A percentile compares a stretch with the other conserved stretches of the same genome.
phyloP scores from a whole-genome alignment of 30 jellyfish, hydroid and myxozoan species.

The Turritopsis dohrnii region DNA sequence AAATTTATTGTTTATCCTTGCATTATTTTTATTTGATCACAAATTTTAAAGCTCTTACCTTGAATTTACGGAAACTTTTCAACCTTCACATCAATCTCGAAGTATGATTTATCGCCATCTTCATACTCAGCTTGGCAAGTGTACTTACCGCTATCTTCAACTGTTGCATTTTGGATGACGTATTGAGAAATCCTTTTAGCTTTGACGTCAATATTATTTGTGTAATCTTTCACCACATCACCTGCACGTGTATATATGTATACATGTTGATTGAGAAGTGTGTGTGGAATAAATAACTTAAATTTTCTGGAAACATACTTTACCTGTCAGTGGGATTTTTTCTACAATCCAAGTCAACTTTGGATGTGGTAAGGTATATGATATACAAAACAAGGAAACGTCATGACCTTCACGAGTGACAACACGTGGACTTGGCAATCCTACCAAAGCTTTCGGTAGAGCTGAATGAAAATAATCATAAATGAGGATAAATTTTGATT shows the following conservation, averaged over 20 bases:
- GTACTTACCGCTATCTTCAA: not conserved
- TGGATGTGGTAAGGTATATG: conserved; percentile 4
- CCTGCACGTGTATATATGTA: no score
- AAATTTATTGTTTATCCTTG: no score
- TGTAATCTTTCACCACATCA: not conserved
- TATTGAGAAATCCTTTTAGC: not conserved
- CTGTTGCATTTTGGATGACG: not conserved
- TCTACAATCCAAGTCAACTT: not conserved
- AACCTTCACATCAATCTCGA: not conserved
- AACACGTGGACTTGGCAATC: not conserved
- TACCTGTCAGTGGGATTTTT: not conserved
- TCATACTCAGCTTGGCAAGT: not conserved
- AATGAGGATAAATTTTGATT: not conserved
- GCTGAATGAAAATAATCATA: not conserved
- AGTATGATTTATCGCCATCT: not conserved
- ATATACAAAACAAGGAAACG: not conserved
- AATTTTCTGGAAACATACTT: not conserved
- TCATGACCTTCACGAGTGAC: not conserved
- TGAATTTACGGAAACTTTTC: not conserved
- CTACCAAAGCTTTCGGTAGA: not conserved
- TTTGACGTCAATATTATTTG: not conserved
- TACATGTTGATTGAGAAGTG: no score
- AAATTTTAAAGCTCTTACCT: no score
- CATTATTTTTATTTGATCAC: no score
- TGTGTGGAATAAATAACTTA: no score